Evolutionary conservation across 2,888 invertebrate genomes (phyloP), one percentile per base, ranked within the genome.

Genomic region (Odontomyia ornata): DNA sequence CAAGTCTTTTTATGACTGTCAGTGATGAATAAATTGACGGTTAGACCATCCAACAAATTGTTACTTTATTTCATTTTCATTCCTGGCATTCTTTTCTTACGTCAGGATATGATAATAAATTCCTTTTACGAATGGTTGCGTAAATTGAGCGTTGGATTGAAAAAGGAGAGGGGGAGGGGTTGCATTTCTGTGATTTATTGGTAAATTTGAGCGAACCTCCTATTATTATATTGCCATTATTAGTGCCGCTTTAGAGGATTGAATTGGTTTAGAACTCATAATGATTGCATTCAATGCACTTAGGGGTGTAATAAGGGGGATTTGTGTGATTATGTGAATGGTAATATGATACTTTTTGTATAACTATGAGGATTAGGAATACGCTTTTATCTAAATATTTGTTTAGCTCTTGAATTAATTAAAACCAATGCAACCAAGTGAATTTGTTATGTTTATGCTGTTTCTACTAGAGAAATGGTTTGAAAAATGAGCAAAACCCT

Each of bases 191-290:
- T 72, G 71, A 72, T 72, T 72, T 72, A 56, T 72, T 72, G 23
- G 23, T 52, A 27, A 18, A 56, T 72, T 72, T 27, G 71, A 72
- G 52, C 27, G 25, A 28, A 46, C 47, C 36, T 36, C 9, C 56
- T 72, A 72, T 72, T 72, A 72, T 72, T 72, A 72, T 27, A 72
- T 72, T 56, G 13, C 56, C 71, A 56, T 72, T 72, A 72, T 72
- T 72, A 72, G 71, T n/a, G 28, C 27, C 56, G 43, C n/a, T 67
- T 23, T 13, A 43, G 15, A 30, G 67, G 21, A 36, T 43, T 21
- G 7, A 43, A 67, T 18, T 18, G 67, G 43, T 43, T 18, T 21
- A 15, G 23, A 43, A 60, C 4, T 60, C 3, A 25, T 9, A 23
- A 60, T 60, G 57, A 60, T 23, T 60, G 25, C 25, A 60, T 23